phyloP scores from a whole-genome alignment of 2,797 vertebrate genomes.

The Podargus strigoides region DNA sequence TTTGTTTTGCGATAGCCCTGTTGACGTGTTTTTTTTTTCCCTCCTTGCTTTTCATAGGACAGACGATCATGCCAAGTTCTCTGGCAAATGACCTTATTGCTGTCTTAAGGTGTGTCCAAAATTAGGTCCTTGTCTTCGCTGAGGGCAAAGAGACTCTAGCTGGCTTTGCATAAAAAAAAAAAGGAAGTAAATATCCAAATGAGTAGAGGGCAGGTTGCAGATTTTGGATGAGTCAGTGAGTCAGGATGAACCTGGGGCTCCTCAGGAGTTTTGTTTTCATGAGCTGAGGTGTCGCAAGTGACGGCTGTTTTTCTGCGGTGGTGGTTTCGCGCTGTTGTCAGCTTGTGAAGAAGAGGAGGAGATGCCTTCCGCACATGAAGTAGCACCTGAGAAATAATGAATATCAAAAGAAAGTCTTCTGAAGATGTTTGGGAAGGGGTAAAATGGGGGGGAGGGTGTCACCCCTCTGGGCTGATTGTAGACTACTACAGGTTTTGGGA shows the following conservation, averaged over 20 bases:
- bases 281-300: background rate
- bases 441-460: background rate
- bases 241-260: background rate
- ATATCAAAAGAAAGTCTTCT: background rate
- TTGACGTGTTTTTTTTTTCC: background rate
- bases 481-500: background rate
- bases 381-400: accelerated
- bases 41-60: background rate
- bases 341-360: background rate
- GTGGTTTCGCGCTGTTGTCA: background rate
- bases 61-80: background rate
- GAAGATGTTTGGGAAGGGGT: background rate
- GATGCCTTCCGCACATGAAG: background rate
- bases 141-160: background rate
- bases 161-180: background rate
- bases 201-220: background rate
- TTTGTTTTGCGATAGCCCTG: background rate
- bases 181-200: background rate
- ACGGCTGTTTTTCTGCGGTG: background rate
- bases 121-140: background rate
- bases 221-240: background rate
- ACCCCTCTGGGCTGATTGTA: background rate
- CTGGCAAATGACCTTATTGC: background rate
- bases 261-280: background rate
- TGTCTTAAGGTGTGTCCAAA: background rate